A percentile compares a stretch with the other conserved stretches of the same genome.
These are phyloP conservation scores for Cryptocephalus moraei DNA, from an alignment of 2,888 invertebrate genomes.

Conservation along the genomic window DNA sequence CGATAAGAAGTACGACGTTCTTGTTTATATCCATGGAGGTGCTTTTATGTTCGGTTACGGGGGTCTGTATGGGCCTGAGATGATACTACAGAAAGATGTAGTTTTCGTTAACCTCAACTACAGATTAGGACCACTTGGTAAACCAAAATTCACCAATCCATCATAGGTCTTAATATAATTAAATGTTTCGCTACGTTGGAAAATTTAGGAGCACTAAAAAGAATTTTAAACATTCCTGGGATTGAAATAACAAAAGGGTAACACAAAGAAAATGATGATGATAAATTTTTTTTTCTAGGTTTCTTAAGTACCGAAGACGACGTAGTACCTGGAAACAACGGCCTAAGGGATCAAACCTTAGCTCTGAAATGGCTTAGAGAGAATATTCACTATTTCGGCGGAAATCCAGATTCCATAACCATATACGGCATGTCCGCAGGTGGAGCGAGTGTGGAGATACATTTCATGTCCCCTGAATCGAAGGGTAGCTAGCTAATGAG, in stretches of 20 bases:
- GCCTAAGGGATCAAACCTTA: conserved; percentile 62
- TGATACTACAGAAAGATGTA: conserved; percentile 53
- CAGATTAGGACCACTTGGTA: conserved; percentile 58
- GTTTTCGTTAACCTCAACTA: conserved; percentile 62
- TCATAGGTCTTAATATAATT: too few relatives aligned
- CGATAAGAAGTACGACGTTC: conserved; percentile 45
- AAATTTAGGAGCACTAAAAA: too few relatives aligned
- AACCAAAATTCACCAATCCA: neutral
- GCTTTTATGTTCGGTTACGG: conserved; percentile 59
- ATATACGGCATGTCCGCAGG: conserved; percentile 64
- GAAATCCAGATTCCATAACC: conserved; percentile 59
- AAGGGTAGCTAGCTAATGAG: neutral
- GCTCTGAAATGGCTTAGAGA: conserved; percentile 60
- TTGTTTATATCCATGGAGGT: conserved; percentile 58
- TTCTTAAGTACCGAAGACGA: conserved; percentile 67
- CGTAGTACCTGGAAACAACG: conserved; percentile 58
- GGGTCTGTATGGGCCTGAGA: conserved; percentile 43
- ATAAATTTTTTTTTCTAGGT: too few relatives aligned
- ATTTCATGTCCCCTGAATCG: conserved; percentile 45
- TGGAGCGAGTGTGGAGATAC: conserved; percentile 64
- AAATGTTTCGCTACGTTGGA: too few relatives aligned
- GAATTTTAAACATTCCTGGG: too few relatives aligned
- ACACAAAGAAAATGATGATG: too few relatives aligned
- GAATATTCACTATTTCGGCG: conserved; percentile 61
- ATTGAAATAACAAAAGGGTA: too few relatives aligned